A percentile compares a stretch with the other conserved stretches of the same genome.
phyloP scores from a whole-genome alignment of 1,140 invertebrate species.

The Cyphomyrmex costatus region DNA sequence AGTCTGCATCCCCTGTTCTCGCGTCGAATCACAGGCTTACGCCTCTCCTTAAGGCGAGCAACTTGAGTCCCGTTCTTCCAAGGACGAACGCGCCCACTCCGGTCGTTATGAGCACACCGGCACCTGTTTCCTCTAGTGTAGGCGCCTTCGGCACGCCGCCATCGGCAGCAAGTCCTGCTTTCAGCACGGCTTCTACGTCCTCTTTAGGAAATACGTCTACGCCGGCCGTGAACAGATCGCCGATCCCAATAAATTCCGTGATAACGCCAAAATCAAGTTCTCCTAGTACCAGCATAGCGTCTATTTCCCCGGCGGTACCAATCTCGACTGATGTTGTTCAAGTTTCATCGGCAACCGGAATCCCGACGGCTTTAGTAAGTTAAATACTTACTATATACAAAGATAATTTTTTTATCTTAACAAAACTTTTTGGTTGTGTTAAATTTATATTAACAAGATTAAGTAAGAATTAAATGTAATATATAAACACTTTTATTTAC shows the following conservation, averaged over 20 bases:
- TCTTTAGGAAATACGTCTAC: conserved; percentile 82
- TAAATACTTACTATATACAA: not conserved
- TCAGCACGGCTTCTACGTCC: conserved; percentile 85
- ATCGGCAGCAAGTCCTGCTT: conserved; percentile 81
- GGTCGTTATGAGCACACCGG: conserved; percentile 76
- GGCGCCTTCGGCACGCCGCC: conserved; percentile 82
- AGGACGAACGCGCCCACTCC: conserved; percentile 75
- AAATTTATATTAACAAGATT: conserved; percentile 1
- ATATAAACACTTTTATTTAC: not conserved
- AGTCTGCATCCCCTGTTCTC: conserved; percentile 76
- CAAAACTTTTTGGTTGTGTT: not conserved
- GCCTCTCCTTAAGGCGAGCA: conserved; percentile 84
- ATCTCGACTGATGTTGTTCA: conserved; percentile 70
- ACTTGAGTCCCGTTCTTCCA: conserved; percentile 81
- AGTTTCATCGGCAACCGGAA: conserved; percentile 74
- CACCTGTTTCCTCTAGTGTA: conserved; percentile 71
- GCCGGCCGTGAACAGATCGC: conserved; percentile 84
- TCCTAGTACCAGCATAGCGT: conserved; percentile 76
- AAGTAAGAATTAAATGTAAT: not conserved
- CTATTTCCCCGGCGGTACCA: conserved; percentile 73
- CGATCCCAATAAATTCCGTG: conserved; percentile 78
- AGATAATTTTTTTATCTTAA: not conserved
- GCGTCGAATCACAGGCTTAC: conserved; percentile 82
- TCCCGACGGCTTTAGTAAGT: conserved; percentile 75
- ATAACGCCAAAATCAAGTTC: conserved; percentile 77